These are phyloP conservation scores for Hirundichthys speculiger DNA, from an alignment of 2,113 vertebrate species.

Conservation along the genomic window DNA sequence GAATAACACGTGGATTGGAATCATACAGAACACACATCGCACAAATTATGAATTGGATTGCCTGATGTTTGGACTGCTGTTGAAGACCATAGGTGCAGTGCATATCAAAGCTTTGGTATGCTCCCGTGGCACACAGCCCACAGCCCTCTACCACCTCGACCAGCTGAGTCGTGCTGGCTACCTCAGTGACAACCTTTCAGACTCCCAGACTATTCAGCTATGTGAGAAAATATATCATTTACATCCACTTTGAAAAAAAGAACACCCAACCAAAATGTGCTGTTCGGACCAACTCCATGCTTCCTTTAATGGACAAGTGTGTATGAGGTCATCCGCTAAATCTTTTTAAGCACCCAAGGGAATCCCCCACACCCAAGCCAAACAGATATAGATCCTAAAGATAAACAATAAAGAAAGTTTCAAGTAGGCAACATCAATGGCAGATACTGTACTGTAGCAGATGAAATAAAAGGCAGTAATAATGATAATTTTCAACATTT, in stretches of 20 bases:
- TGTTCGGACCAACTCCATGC: constrained; percentile 37
- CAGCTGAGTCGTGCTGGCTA: constrained; percentile 32
- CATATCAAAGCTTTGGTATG: constrained; percentile 28
- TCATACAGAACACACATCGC: constrained; percentile 11
- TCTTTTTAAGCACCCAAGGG: constrained; percentile 63
- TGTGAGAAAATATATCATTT: constrained; percentile 64
- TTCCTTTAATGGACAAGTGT: constrained; percentile 50
- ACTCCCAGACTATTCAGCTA: constrained; percentile 42
- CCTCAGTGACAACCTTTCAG: constrained; percentile 37
- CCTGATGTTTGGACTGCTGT: constrained; percentile 38
- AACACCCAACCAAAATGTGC: constrained; percentile 32
- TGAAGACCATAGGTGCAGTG: constrained; percentile 16
- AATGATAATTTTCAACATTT: constrained; percentile 68
- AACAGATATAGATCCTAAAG: constrained; percentile 76
- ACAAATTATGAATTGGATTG: too few relatives aligned
- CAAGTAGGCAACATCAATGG: constrained; percentile 57
- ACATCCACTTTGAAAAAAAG: constrained; percentile 33
- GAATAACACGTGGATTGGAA: constrained; percentile 36
- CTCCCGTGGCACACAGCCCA: constrained; percentile 20
- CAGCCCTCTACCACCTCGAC: constrained; percentile 17
- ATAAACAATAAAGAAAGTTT: constrained; percentile 59
- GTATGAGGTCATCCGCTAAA: constrained; percentile 69
- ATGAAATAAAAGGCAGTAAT: constrained; percentile 61
- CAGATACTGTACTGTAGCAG: constrained; percentile 34
- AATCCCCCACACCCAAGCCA: constrained; percentile 67